A percentile compares a stretch with the other conserved stretches of the same genome.
Evolutionary conservation across 1,140 invertebrate species (phyloP).

Genomic region (Chionoecetes opilio): DNA sequence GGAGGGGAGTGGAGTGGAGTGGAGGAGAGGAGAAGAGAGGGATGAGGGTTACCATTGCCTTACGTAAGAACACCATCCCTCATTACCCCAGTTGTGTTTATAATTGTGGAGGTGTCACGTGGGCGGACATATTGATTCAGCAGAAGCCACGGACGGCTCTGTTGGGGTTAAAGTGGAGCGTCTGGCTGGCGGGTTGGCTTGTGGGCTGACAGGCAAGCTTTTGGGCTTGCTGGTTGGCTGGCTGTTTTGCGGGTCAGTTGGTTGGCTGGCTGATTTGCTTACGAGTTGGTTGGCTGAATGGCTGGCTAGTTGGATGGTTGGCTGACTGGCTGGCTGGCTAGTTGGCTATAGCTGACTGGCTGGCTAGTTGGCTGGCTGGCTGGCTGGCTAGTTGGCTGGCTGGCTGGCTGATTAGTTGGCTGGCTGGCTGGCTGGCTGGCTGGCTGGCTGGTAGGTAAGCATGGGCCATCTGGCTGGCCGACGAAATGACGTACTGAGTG

Average conservation of each 20-base stretch:
- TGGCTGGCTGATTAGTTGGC: neutral
- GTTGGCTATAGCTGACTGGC: neutral
- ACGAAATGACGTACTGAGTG: no score
- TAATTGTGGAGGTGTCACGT: constrained; percentile 62
- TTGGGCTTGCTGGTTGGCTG: neutral
- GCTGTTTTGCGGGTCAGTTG: neutral
- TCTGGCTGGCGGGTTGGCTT: neutral
- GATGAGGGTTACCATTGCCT: neutral
- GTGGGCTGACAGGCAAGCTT: neutral
- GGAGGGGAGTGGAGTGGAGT: neutral
- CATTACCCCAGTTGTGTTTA: constrained; percentile 49
- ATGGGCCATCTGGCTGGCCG: no score
- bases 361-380: neutral
- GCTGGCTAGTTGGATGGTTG: neutral
- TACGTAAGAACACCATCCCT: constrained; percentile 21
- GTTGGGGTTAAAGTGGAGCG: constrained; percentile 46
- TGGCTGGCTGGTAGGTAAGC: no score
- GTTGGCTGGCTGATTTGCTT: neutral
- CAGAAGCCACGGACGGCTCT: constrained; percentile 41
- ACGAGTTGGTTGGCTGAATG: neutral
- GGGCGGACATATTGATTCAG: constrained; percentile 60
- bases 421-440: no score
- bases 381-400: neutral
- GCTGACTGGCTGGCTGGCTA: neutral
- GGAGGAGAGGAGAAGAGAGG: neutral